Evolutionary conservation across 2,888 invertebrate genomes (phyloP), one percentile per base, ranked within the genome.

Genomic region (Microplitis deprimator): DNA sequence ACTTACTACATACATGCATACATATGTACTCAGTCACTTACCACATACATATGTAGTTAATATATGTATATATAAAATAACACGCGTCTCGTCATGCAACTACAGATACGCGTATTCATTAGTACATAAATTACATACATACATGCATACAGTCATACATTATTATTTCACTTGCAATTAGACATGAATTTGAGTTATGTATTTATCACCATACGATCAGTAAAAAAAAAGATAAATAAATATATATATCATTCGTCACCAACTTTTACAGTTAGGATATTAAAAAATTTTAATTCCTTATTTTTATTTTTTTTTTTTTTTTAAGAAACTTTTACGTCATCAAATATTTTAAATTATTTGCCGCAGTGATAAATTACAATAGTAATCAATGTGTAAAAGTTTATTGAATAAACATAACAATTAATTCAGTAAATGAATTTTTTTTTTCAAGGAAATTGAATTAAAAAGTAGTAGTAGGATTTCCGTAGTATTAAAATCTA

Each of bases 21-120:
- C 5, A 62, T 62, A 62, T 20, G 8, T 13, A 50, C 50, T 50
- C 50, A 13, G 8, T 50, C 13, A 50, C 13, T 50, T 13, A 50
- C 50, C 13, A 10, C 50, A 50, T 50, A 13, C 13, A 50, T 13
- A 50, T 50, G 10, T 13, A 13, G 50, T 50, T 50, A 50, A 8
- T 50, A 50, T 13, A 50, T 29, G 29, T 29, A 29, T 29, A 29
- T 29, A 29, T 29, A 29, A 29, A 29, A 29, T 13, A 50, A 50
- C 62, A 65, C 60, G 41, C 64, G 68, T 16, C 68, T 40, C 68
- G 68, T 68, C 68, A 68, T 68, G 68, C 68, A 7, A 8, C 17
- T 68, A 16, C 17, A 16, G 40, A 40, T 40, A 40, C 50, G 40
- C 40, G n/a, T 41, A 68, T 50, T 68, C 68, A 40, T 50, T 16